A percentile compares a stretch with the other conserved stretches of the same genome.
These are phyloP conservation scores for Monopis laevigella DNA, from an alignment of 2,888 invertebrate species.

Conservation along the genomic window DNA sequence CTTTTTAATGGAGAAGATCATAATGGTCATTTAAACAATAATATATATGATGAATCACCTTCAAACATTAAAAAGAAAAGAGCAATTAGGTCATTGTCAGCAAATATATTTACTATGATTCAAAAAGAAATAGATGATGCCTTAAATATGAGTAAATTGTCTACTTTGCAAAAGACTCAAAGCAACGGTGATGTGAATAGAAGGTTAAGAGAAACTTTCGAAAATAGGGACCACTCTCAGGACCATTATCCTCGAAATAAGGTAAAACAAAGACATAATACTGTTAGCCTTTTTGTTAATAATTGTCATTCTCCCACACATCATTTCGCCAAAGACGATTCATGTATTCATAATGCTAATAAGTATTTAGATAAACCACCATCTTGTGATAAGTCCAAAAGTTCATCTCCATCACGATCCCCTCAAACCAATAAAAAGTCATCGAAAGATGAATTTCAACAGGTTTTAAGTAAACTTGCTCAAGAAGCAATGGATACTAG, in stretches of 20 bases:
- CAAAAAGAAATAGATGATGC: slow-evolving; percentile 72
- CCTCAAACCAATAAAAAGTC: slow-evolving; percentile 56
- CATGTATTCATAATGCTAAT: slow-evolving; percentile 59
- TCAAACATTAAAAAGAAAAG: slow-evolving; percentile 75
- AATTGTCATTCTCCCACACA: slow-evolving; percentile 47
- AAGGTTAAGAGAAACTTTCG: slow-evolving; percentile 52
- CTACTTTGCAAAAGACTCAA: slow-evolving; percentile 68
- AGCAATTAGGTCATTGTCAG: slow-evolving; percentile 83
- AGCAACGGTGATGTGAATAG: slow-evolving; percentile 69
- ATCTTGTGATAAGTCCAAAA: slow-evolving; percentile 63
- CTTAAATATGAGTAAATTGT: slow-evolving; percentile 55
- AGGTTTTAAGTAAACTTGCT: slow-evolving; percentile 76
- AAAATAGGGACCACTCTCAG: slow-evolving; percentile 51
- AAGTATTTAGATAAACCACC: slow-evolving; percentile 56
- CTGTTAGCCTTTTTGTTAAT: slow-evolving; percentile 59
- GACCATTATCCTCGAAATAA: slow-evolving; percentile 55
- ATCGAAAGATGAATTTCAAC: slow-evolving; percentile 70
- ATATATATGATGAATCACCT: slow-evolving; percentile 42
- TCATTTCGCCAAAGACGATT: slow-evolving; percentile 62
- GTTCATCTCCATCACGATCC: slow-evolving; percentile 66
- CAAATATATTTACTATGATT: slow-evolving; percentile 82
- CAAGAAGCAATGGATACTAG: slow-evolving; percentile 81
- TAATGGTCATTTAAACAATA: slow-evolving; percentile 55
- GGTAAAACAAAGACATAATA: slow-evolving; percentile 64
- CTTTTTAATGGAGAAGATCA: slow-evolving; percentile 57